Percentiles rank a stretch among this genome's conserved stretches.
These are phyloP conservation scores for Pseudomyrmex gracilis DNA, from an alignment of 1,140 invertebrate genomes.

Conservation along the genomic window DNA sequence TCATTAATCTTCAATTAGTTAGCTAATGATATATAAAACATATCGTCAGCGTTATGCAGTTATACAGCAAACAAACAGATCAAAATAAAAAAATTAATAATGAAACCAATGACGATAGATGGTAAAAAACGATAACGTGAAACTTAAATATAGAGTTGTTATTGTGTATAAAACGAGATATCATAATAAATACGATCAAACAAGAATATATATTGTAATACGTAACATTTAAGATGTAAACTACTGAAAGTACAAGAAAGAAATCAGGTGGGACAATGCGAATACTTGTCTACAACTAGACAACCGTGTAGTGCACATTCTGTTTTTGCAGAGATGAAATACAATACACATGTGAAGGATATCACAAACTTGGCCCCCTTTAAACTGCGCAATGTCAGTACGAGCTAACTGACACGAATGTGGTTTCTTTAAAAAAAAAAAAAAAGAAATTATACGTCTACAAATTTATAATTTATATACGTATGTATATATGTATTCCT, in stretches of 20 bases:
- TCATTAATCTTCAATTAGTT: constrained; percentile 60
- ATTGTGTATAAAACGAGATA: not conserved
- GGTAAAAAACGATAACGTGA: too few relatives aligned
- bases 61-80: not conserved
- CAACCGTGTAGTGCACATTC: constrained; percentile 1
- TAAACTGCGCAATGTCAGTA: constrained; percentile 26
- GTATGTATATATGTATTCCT: too few relatives aligned
- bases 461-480: too few relatives aligned
- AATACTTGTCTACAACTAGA: constrained; percentile 7
- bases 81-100: too few relatives aligned
- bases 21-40: constrained; percentile 64
- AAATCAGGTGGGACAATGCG: not conserved
- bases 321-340: constrained; percentile 43
- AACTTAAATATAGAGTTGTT: not conserved
- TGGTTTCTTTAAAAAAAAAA: constrained; percentile 12
- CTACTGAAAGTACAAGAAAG: not conserved
- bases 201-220: not conserved
- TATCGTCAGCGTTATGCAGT: constrained; percentile 68
- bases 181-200: not conserved
- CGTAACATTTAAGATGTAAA: constrained; percentile 1
- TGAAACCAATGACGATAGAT: too few relatives aligned
- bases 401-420: constrained; percentile 14
- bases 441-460: too few relatives aligned
- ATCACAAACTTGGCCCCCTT: constrained; percentile 69
- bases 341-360: constrained; percentile 25